These are phyloP conservation scores for Apodemus speciosus DNA, from an alignment of 2,113 vertebrate species.

Conservation along the genomic window DNA sequence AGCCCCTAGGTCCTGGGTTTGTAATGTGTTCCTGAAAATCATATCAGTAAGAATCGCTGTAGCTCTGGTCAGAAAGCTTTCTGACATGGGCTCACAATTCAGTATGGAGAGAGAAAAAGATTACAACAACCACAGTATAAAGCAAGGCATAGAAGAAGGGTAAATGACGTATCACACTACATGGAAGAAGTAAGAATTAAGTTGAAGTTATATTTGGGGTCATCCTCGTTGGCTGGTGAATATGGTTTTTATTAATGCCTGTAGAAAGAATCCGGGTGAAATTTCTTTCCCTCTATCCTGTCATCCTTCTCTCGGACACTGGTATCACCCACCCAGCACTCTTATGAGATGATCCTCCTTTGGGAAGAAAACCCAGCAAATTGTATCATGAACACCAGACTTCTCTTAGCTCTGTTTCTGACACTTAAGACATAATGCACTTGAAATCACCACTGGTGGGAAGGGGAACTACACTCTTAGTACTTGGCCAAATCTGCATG, in stretches of 20 bases:
- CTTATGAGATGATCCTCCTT: neutral
- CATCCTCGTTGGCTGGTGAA: neutral
- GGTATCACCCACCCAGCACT: accelerated
- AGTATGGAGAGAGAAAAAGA: neutral
- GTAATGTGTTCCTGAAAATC: neutral
- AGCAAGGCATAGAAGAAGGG: neutral
- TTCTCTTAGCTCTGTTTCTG: neutral
- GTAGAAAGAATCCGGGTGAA: neutral
- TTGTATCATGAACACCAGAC: neutral
- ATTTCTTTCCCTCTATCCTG: neutral
- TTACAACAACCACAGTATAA: neutral
- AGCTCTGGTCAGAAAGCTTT: neutral
- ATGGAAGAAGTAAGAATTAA: neutral
- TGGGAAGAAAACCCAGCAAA: neutral
- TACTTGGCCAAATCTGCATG: neutral
- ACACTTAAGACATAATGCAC: neutral
- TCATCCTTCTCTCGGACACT: neutral
- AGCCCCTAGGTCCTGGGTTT: neutral
- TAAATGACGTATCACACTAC: no score
- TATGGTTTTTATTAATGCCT: neutral
- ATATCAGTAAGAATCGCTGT: neutral
- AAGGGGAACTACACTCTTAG: neutral
- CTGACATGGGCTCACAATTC: neutral
- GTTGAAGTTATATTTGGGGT: neutral
- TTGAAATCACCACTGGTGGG: neutral